Evolutionary conservation across 2,797 vertebrate species (phyloP).

Genomic region (Octomys mimax): DNA sequence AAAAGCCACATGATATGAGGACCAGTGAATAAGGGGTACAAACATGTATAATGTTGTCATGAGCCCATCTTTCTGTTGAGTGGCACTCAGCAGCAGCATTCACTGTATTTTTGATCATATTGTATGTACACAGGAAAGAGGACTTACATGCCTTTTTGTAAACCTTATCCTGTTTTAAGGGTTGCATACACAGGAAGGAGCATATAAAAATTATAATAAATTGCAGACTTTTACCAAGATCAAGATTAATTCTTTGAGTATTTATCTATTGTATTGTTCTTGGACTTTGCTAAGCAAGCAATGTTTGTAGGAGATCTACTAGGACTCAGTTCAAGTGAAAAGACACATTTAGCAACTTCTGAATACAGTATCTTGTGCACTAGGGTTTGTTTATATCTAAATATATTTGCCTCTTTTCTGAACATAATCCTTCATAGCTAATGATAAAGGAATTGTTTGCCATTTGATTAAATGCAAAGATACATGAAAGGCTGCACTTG

Average conservation of each 20-base stretch:
- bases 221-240: conserved; percentile 43
- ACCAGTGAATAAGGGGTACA: not conserved
- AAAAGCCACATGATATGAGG: not conserved
- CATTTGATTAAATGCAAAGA: conserved; percentile 11
- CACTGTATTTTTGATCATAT: not conserved
- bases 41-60: not conserved
- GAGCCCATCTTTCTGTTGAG: not conserved
- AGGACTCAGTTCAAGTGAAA: not conserved
- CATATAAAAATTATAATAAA: conserved; percentile 26
- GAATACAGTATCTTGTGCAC: not conserved
- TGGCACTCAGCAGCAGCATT: not conserved
- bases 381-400: conserved; percentile 50
- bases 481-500: not conserved
- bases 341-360: not conserved
- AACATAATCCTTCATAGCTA: not conserved
- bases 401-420: conserved; percentile 7
- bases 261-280: not conserved
- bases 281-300: not conserved
- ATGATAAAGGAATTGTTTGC: conserved; percentile 31
- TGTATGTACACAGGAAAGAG: not conserved
- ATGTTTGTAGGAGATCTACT: conserved; percentile 31
- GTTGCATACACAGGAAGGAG: conserved; percentile 1
- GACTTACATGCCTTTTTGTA: not conserved
- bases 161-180: not conserved
- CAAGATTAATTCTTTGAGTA: not conserved